Evolutionary conservation across 2,888 invertebrate species (phyloP).

Genomic region (Holacanthella duospinosa): DNA sequence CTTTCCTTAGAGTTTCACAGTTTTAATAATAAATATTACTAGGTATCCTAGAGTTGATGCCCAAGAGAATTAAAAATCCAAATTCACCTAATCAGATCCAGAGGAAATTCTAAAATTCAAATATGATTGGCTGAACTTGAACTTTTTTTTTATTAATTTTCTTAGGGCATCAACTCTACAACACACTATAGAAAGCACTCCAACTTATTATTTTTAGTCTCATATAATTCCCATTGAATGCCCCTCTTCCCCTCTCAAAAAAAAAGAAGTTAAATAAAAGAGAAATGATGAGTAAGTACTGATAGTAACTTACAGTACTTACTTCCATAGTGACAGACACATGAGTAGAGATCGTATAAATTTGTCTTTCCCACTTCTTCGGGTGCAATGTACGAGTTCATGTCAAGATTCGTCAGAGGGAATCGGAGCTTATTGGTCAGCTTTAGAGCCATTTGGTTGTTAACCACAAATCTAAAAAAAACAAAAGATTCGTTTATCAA

Average conservation of each 20-base stretch:
- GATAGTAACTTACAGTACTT: slow-evolving; percentile 23
- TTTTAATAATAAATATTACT: too few relatives aligned
- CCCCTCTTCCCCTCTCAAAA: too few relatives aligned
- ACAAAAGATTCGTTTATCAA: too few relatives aligned
- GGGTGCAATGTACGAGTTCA: slow-evolving; percentile 45
- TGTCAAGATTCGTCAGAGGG: slow-evolving; percentile 49
- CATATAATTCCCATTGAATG: too few relatives aligned
- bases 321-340: slow-evolving; percentile 57
- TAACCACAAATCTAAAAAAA: slow-evolving; percentile 50
- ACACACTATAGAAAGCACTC: too few relatives aligned
- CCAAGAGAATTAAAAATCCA: not conserved
- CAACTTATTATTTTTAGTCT: too few relatives aligned
- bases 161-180: too few relatives aligned
- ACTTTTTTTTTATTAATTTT: too few relatives aligned
- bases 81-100: not conserved
- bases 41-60: too few relatives aligned
- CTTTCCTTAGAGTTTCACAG: not conserved
- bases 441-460: slow-evolving; percentile 53
- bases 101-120: too few relatives aligned
- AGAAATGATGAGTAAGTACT: not conserved
- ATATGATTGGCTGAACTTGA: not conserved
- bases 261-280: not conserved
- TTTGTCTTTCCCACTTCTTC: slow-evolving; percentile 36
- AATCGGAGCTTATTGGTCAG: slow-evolving; percentile 53
- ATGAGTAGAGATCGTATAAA: slow-evolving; percentile 51